phyloP scores from a whole-genome alignment of 2,113 vertebrate genomes.

The Eptesicus fuscus region DNA sequence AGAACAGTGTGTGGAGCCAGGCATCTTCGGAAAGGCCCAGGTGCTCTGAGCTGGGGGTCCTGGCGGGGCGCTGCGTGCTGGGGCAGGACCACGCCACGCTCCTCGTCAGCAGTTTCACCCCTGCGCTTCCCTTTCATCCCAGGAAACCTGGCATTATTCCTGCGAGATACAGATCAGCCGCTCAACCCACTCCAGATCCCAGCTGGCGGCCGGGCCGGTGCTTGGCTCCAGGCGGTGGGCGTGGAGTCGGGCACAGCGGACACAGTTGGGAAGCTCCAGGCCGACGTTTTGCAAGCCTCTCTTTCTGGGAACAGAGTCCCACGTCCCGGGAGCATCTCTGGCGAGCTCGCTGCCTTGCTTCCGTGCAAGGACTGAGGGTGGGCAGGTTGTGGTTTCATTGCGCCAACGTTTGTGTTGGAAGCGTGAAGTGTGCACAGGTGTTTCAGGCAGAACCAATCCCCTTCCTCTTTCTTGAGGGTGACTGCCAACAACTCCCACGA shows the following conservation, averaged over 20 bases:
- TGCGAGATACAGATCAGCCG: constrained; percentile 37
- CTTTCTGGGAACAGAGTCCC: background rate
- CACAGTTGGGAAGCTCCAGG: background rate
- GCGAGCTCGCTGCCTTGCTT: background rate
- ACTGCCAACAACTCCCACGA: accelerated
- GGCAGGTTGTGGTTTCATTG: background rate
- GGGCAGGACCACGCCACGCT: background rate
- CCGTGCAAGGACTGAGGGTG: accelerated
- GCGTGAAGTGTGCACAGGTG: background rate
- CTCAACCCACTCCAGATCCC: background rate
- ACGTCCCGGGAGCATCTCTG: background rate
- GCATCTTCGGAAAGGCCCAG: background rate
- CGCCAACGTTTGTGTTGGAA: background rate
- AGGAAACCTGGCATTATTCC: constrained; percentile 9
- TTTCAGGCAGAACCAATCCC: background rate
- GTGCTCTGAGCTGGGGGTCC: background rate
- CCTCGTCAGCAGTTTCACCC: background rate
- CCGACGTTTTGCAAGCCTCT: background rate
- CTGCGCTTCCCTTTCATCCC: constrained; percentile 49
- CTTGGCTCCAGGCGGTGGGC: background rate
- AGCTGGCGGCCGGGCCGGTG: background rate
- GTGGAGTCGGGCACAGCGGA: accelerated
- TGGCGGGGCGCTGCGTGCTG: background rate
- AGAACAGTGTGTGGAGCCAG: background rate
- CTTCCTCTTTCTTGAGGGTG: background rate